Evolutionary conservation across 2,888 invertebrate genomes (phyloP), one percentile per base, ranked within the genome.

Genomic region (Seladonia tumulorum): DNA sequence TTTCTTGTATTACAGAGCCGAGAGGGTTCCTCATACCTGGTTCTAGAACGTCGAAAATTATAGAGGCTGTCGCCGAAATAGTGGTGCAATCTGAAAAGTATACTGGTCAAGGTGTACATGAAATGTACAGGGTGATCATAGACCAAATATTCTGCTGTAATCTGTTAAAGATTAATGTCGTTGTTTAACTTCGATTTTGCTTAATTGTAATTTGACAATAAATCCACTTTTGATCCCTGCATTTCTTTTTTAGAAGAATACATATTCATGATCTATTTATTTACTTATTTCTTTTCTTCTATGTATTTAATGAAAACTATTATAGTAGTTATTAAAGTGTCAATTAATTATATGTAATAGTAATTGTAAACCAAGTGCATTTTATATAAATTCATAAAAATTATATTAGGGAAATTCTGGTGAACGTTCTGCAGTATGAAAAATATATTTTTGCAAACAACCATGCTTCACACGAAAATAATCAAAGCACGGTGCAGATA

Each of bases 1-100:
- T 68, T 81, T 29, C 77, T 63, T 29, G 63, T 63, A 29, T 63
- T 63, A 63, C 18, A 29, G 63, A 16, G 25, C 25, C 25, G 60
- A 3, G 29, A 29, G 5, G 14, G 29, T 16, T 63, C 63, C 63
- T 63, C 25, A 63, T 63, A 63, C 7, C 29, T 3, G 29, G 16
- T 29, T 63, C 7, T 18, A 63, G 18, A 63, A 63, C 7, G 12
- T 63, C 25, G 8, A 29, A 63, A 63, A 63, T 63, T 63, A 63
- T 63, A 16, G 2, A 2, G 2, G 3, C 2, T 29, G 63, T 63
- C 7, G 16, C 16, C 29, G 29, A 29, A 63, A 63, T 63, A 29
- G 16, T 5, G 16, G 7, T 29, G 63, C 25, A 29, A 63, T 16
- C 12, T 57, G 12, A 57, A 57, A 57, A 10, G n/a, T 53, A 53